Base-by-base conservation (phyloP, 1,140 invertebrate species). In the Drosophila pectinifera region DNA sequence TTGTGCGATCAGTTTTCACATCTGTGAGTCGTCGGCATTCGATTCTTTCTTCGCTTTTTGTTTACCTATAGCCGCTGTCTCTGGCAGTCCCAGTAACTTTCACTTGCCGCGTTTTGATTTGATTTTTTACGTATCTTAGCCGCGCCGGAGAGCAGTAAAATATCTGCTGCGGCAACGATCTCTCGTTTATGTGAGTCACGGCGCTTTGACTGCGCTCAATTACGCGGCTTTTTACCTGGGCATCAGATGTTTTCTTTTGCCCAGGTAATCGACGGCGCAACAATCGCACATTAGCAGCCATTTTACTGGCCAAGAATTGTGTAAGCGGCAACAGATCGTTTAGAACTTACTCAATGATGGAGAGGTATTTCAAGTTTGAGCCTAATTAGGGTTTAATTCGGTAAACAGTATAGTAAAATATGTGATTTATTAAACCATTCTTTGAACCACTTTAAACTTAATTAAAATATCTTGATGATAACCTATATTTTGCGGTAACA, bases 61-160 rank as follows among this genome's bases (percentile, higher is more conserved):
- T 89, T 84, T 89, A 84, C 73, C 73, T 73, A 83, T 89, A 84
- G 46, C 56, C 53, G 68, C 39, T 45, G 41, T 49, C 58, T 11
- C 20, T 68, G 43, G 43, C 64, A 36, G 59, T 65, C 18, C 45
- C 59, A 45, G 58, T 64, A 86, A 88, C 83, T 88, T 88, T 88
- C 83, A 88, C 83, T 85, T 88, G 83, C 55, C 48, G 67, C 61
- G 67, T 67, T 89, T 79, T 88, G 84, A 88, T 88, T 88, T 88
- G 84, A 89, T 88, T 88, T 85, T 70, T 80, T 57, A 80, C 51
- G 80, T 79, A 59, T 70, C 48, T 84, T 80, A 48, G 59, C 59
- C 70, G 38, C 53, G 58, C 64, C 57, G 41, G 48, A 73, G 77
- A 73, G 43, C 54, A 58, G 42, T 62, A 53, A 73, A 58, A 49